Base-by-base conservation (phyloP, 2,888 invertebrate species). In the Acleris cristana region DNA sequence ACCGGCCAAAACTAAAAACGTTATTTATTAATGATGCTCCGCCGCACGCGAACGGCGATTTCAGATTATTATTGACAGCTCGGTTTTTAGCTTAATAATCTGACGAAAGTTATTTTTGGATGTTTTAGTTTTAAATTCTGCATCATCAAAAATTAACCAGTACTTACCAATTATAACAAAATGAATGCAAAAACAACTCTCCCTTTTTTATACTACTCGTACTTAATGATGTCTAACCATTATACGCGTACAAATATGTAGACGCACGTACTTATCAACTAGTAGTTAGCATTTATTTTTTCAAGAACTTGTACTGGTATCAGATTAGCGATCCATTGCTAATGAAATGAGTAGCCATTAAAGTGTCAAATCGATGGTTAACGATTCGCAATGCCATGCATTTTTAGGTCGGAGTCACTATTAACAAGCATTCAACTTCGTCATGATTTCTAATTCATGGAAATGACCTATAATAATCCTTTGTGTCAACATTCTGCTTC, bases 391-490 rank as follows among this genome's bases (percentile, higher is more conserved):
- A 72, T 73, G 75, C 72, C 72, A 70, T 73, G 69, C 64, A 60
- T 60, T 60, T 69, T 64, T 65, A 71, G 70, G 72, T 72, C 65
- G 62, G 59, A 23, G 69, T 52, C 26, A 67, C 71, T 71, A 69
- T 72, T 65, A 73, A 59, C 62, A 64, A 64, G 48, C 68, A 69
- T 67, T 69, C 65, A 64, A 70, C 70, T 73, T 73, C 70, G 75
- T 77, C 76, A 79, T 79, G 76, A 80, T 82, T 83, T 81, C 77
- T 81, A 81, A 79, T 79, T 79, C 77, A 80, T 78, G 76, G 80
- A 67, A 53, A 58, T 63, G 58, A 58, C 62, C 66, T 67, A 56
- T 61, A 66, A 56, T 55, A 40, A 14, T 4, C 66, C 45, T 52
- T 62, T 66, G 61, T 57, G 45, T 23, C 51, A 57, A 26, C 51